Evolutionary conservation across 2,888 invertebrate species (phyloP).

Genomic region (Brachyptera risi): DNA sequence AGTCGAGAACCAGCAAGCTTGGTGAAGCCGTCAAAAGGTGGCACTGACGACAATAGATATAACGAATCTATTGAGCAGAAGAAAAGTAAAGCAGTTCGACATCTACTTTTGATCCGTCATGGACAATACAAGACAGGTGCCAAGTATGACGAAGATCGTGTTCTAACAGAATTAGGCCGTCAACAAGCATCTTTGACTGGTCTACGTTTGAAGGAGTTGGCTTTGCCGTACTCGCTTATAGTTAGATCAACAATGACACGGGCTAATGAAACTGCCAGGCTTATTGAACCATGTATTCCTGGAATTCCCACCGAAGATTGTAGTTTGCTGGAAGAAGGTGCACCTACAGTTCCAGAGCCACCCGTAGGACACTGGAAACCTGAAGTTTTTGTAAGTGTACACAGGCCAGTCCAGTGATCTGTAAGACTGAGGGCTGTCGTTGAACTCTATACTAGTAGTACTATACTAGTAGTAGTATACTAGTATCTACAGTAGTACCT

Average conservation of each 20-base stretch:
- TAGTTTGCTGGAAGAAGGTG: slow-evolving; percentile 83
- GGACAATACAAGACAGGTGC: slow-evolving; percentile 87
- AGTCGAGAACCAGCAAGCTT: slow-evolving; percentile 72
- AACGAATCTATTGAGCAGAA: slow-evolving; percentile 62
- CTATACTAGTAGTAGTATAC: too few relatives aligned
- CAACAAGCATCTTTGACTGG: slow-evolving; percentile 5
- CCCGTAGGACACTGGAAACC: slow-evolving; percentile 84
- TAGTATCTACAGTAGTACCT: too few relatives aligned
- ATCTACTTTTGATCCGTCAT: slow-evolving; percentile 87
- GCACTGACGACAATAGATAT: slow-evolving; percentile 60
- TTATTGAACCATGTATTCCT: slow-evolving; percentile 69
- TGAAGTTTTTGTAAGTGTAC: slow-evolving; percentile 65
- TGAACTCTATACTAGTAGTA: too few relatives aligned
- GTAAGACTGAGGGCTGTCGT: too few relatives aligned
- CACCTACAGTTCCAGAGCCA: slow-evolving; percentile 92
- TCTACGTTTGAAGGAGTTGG: slow-evolving; percentile 61
- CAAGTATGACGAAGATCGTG: slow-evolving; percentile 63
- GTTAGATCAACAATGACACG: slow-evolving; percentile 89
- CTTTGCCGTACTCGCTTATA: slow-evolving; percentile 73
- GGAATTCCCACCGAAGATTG: slow-evolving; percentile 58
- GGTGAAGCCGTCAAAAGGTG: slow-evolving; percentile 56
- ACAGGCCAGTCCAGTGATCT: too few relatives aligned
- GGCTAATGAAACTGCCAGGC: slow-evolving; percentile 85
- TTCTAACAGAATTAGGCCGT: slow-evolving; percentile 78
- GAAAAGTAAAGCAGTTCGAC: slow-evolving; percentile 63